A percentile compares a stretch with the other conserved stretches of the same genome.
These are phyloP conservation scores for Anomalospiza imberbis DNA, from an alignment of 2,797 vertebrate species.

Conservation along the genomic window DNA sequence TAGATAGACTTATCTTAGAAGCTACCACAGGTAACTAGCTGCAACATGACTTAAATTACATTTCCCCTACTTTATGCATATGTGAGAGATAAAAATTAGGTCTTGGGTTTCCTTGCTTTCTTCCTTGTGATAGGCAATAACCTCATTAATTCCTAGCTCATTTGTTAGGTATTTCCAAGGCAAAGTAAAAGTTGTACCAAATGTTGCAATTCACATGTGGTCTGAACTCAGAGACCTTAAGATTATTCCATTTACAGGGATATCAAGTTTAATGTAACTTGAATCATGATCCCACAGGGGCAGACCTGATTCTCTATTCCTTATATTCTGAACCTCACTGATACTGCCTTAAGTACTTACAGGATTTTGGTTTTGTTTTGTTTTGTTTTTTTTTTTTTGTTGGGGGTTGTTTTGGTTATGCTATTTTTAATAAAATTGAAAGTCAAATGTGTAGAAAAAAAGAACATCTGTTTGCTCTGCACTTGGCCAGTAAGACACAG, in stretches of 20 bases:
- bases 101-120: not conserved
- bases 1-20: not conserved
- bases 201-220: conserved; percentile 45
- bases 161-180: conserved; percentile 56
- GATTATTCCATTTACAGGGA: conserved; percentile 59
- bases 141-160: conserved; percentile 32
- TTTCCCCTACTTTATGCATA: not conserved
- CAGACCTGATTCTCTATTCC: not conserved
- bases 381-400: not conserved
- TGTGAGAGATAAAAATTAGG: not conserved
- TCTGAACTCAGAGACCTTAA: conserved; percentile 30
- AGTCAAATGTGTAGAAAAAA: not conserved
- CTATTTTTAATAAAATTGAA: not conserved
- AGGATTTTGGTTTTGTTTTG: not conserved
- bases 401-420: not conserved
- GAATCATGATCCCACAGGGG: not conserved
- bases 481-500: not conserved
- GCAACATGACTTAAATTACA: not conserved
- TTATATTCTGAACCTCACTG: not conserved
- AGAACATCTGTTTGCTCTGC: not conserved
- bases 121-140: not conserved
- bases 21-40: not conserved
- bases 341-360: not conserved
- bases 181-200: conserved; percentile 29
- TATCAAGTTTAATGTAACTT: conserved; percentile 46